Percentiles rank a stretch among this genome's conserved stretches.
These are phyloP conservation scores for Teleopsis dalmanni DNA, from an alignment of 1,140 invertebrate genomes.

Conservation along the genomic window DNA sequence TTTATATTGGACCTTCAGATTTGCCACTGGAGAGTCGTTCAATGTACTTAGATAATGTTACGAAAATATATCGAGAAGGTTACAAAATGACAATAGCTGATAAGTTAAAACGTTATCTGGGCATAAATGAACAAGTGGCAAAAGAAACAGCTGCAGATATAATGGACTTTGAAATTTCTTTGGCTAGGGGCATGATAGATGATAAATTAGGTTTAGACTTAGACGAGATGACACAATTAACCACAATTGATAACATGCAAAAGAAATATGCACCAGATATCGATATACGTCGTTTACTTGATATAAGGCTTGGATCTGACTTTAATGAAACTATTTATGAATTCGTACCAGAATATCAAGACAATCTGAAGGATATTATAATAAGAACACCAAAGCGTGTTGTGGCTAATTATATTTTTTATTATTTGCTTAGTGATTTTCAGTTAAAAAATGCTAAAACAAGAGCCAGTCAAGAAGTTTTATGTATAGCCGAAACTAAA, in stretches of 20 bases:
- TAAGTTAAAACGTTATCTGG: constrained; percentile 15
- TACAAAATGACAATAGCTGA: constrained; percentile 13
- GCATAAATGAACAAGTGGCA: constrained; percentile 13
- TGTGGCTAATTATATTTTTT: constrained; percentile 34
- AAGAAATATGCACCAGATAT: constrained; percentile 15
- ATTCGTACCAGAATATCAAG: constrained; percentile 18
- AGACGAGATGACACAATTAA: constrained; percentile 8
- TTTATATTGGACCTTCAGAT: constrained; percentile 21
- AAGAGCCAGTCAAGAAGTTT: not conserved
- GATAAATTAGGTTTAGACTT: constrained; percentile 15
- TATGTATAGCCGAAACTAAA: constrained; percentile 20
- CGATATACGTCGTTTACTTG: constrained; percentile 16
- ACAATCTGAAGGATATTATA: constrained; percentile 20
- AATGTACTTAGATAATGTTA: constrained; percentile 25
- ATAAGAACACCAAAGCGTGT: constrained; percentile 14
- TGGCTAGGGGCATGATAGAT: constrained; percentile 23
- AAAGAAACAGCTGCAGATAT: constrained; percentile 20
- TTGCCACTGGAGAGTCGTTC: constrained; percentile 15
- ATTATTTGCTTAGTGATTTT: constrained; percentile 19
- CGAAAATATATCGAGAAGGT: constrained; percentile 14
- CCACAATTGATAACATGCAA: constrained; percentile 21
- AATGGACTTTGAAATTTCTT: constrained; percentile 25
- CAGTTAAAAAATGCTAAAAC: constrained; percentile 5
- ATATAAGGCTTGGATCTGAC: constrained; percentile 16
- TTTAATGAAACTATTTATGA: constrained; percentile 21